Conservation (phyloP, 1,140 invertebrate species). For the Drosophila nikananu region DNA sequence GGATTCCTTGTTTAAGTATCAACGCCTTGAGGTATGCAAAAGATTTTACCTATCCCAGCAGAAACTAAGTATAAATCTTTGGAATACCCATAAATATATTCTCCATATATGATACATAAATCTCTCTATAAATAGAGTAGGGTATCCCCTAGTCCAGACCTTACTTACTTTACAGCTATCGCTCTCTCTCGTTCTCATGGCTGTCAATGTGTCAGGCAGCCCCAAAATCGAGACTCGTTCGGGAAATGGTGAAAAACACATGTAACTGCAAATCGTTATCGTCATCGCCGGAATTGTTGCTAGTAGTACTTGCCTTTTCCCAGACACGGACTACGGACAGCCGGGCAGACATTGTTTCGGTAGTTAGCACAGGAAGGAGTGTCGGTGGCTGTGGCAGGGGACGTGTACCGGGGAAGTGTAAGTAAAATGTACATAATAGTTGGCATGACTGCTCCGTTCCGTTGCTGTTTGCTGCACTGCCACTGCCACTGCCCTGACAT, state of each 20-base stretch:
- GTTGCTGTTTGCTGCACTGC: conserved; percentile 13
- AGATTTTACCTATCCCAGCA: not conserved
- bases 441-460: conserved; percentile 26
- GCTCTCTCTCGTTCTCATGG: conserved; percentile 23
- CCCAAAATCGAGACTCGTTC: conserved; percentile 62
- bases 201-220: conserved; percentile 77
- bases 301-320: conserved; percentile 16
- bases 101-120: too few relatives aligned
- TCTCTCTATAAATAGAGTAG: too few relatives aligned
- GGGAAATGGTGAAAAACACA: conserved; percentile 65
- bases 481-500: conserved; percentile 15
- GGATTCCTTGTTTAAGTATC: not conserved
- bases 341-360: conserved; percentile 50
- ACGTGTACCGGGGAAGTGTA: conserved; percentile 44
- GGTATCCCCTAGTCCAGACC: not conserved
- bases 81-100: too few relatives aligned
- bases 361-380: conserved; percentile 26
- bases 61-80: not conserved
- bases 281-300: conserved; percentile 30
- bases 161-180: not conserved
- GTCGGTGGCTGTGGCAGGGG: conserved; percentile 38
- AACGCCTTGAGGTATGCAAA: too few relatives aligned
- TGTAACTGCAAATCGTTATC: conserved; percentile 66
- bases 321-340: not conserved
- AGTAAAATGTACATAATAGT: conserved; percentile 49